phyloP scores from a whole-genome alignment of 2,888 invertebrate genomes.

The Eupeodes luniger region DNA sequence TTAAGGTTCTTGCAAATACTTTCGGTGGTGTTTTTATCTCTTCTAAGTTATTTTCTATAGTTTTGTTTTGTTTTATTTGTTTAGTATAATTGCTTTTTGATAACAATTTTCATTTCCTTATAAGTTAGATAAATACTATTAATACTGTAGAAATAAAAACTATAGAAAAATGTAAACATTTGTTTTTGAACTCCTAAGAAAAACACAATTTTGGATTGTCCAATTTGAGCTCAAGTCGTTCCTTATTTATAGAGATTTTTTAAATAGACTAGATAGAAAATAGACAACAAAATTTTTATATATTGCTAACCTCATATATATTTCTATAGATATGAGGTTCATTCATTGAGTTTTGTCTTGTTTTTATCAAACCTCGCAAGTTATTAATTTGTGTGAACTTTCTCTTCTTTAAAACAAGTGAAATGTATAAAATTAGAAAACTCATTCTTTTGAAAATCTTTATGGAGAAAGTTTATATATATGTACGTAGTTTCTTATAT shows the following conservation, averaged over 20 bases:
- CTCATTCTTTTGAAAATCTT: slow-evolving; percentile 44
- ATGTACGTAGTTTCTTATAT: slow-evolving; percentile 10
- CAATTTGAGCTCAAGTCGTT: slow-evolving; percentile 63
- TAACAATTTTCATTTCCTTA: background rate
- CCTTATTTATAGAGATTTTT: slow-evolving; percentile 30
- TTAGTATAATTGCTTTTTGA: slow-evolving; percentile 4
- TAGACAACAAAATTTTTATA: background rate
- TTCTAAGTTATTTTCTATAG: slow-evolving; percentile 42
- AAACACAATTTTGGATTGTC: slow-evolving; percentile 65
- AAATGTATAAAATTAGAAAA: slow-evolving; percentile 74
- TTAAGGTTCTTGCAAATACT: slow-evolving; percentile 57
- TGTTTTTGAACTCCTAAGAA: slow-evolving; percentile 40
- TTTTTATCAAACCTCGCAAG: background rate
- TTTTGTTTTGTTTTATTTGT: background rate
- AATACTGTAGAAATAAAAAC: slow-evolving; percentile 31
- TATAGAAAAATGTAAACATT: slow-evolving; percentile 18
- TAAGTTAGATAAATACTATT: slow-evolving; percentile 12
- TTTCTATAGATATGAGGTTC: background rate
- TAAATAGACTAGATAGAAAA: slow-evolving; percentile 36
- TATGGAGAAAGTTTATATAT: slow-evolving; percentile 25
- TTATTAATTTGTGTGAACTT: background rate
- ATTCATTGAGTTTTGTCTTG: slow-evolving; percentile 10
- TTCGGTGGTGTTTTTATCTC: slow-evolving; percentile 70
- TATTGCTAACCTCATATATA: background rate
- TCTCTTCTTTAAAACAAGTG: slow-evolving; percentile 37